Base-by-base conservation (phyloP, 2,797 vertebrate species). In the Halcyon leucocephala region DNA sequence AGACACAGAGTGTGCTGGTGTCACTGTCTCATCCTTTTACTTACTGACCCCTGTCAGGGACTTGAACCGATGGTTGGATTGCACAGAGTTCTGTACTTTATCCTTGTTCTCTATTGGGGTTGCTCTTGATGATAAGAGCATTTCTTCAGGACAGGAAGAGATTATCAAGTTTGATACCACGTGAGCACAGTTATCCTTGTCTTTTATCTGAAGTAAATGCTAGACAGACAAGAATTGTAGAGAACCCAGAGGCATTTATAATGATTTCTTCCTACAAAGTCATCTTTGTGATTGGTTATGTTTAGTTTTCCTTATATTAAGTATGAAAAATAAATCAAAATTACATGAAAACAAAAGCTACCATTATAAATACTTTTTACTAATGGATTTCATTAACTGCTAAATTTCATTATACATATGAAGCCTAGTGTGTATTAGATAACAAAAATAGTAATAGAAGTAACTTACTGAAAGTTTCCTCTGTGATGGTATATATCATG, bases 131-230 rank as follows among this genome's bases (percentile, higher is more conserved):
- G 65, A 82, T 90, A 90, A 90, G 58, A 93, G 66, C 28, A 66
- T 33, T 71, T 87, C 39, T 91, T 2, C 3, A 6, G 67, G 28
- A 80, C 15, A 60, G 16, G 39, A 90, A 57, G 41, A 93, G 81
- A 93, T 95, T 70, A 93, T 92, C 84, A 78, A 24, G 24, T 67
- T 72, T 85, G 81, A 91, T 96, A 87, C 3, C 12, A 65, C 26
- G 14, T 28, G 44, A 37, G 11, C 29, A 44, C 6, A 29, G 61
- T 93, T 77, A 94, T 90, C 86, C 28, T 28, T 80, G 60, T 29
- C 46, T 89, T 89, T 94, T 78, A 35, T 87, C 64, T 82, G 52
- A 71, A 67, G 10, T n/a, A 52, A 77, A 42, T 67, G 7, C 9
- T 89, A 35, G 46, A 13, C 18, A 71, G 29, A 60, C 8, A 25